phyloP scores from a whole-genome alignment of 2,797 vertebrate genomes.

The Spinus olivaceus region DNA sequence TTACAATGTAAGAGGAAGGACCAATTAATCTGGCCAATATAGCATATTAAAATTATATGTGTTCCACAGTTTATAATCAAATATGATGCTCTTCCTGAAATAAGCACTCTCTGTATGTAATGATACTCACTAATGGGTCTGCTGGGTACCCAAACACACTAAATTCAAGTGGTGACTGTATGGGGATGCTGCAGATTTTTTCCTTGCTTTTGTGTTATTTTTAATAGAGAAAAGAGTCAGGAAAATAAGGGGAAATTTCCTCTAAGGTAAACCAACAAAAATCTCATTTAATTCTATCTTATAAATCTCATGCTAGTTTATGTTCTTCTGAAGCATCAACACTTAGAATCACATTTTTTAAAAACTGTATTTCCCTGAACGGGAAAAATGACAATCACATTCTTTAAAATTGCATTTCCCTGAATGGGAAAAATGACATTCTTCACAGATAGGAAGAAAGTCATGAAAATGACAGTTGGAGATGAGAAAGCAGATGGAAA shows the following conservation, averaged over 20 bases:
- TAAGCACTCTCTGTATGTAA: not conserved
- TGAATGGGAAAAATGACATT: not conserved
- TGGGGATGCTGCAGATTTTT: not conserved
- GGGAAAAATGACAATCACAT: not conserved
- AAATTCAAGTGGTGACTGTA: not conserved
- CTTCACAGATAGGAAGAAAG: not conserved
- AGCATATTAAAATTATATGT: not conserved
- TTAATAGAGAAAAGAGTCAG: not conserved
- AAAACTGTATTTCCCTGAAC: not conserved
- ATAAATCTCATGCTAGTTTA: not conserved
- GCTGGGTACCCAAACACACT: not conserved
- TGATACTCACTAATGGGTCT: slow-evolving; percentile 5
- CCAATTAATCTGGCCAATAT: not conserved
- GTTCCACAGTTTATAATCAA: not conserved
- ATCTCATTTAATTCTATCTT: not conserved
- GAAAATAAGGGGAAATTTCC: not conserved
- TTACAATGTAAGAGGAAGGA: not conserved
- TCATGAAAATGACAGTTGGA: not conserved
- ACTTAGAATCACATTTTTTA: not conserved
- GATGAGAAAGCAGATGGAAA: not conserved
- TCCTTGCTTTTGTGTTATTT: not conserved
- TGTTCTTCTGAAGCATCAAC: not conserved
- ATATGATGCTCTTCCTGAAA: slow-evolving; percentile 3
- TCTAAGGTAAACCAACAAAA: not conserved
- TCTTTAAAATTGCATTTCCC: not conserved